Conservation (phyloP, 2,797 vertebrate species). For the Ispidina picta region DNA sequence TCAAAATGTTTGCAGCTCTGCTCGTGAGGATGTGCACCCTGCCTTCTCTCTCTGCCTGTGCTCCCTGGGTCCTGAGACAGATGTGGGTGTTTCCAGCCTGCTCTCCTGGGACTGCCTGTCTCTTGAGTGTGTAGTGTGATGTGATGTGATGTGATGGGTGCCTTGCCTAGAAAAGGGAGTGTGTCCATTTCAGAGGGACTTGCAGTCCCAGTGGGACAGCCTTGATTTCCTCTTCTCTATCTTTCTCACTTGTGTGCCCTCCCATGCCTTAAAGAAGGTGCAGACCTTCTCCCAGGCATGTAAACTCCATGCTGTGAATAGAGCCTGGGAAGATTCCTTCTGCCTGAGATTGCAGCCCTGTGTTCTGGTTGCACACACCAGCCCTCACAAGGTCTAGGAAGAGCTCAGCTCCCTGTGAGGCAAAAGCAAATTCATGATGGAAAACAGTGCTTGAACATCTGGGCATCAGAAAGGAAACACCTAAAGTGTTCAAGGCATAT, state of each 20-base stretch:
- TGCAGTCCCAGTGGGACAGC: neutral
- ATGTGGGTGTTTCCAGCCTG: accelerated
- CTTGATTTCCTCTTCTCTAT: neutral
- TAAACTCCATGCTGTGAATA: neutral
- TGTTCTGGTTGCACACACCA: neutral
- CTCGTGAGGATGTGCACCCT: constrained; percentile 36
- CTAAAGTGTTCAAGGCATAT: neutral
- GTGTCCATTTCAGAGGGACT: neutral
- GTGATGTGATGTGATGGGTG: neutral
- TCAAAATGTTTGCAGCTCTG: neutral
- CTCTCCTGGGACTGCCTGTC: neutral
- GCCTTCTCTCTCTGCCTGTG: constrained; percentile 33
- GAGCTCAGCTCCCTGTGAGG: neutral
- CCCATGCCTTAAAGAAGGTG: neutral
- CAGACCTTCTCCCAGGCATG: neutral
- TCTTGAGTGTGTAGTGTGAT: neutral
- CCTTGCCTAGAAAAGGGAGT: neutral
- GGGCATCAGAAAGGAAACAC: neutral
- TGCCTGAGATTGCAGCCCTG: neutral
- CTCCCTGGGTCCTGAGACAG: neutral
- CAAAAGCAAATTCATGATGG: neutral
- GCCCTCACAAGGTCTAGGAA: neutral
- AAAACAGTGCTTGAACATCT: neutral
- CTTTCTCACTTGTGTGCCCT: neutral
- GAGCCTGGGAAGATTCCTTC: neutral